A percentile compares a stretch with the other conserved stretches of the same genome.
Evolutionary conservation across 1,140 invertebrate genomes (phyloP).

Genomic region (Nymphalis io): DNA sequence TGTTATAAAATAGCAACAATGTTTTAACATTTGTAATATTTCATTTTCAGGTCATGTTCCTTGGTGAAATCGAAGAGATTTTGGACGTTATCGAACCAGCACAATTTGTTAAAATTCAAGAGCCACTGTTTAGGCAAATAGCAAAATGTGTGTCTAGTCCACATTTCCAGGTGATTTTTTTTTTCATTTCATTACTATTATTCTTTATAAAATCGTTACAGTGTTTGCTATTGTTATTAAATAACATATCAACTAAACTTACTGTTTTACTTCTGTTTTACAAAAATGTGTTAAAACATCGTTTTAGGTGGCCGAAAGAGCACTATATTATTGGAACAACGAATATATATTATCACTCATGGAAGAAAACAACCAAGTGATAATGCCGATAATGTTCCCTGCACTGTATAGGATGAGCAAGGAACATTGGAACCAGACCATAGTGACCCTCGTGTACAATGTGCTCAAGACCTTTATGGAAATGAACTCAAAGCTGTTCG

Average conservation of each 20-base stretch:
- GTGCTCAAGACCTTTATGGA: conserved; percentile 99
- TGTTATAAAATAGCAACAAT: conserved; percentile 1
- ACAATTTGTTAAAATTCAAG: conserved; percentile 99
- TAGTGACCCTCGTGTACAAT: conserved; percentile 99
- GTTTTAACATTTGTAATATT: background rate
- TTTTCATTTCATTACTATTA: background rate
- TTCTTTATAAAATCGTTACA: too few relatives aligned
- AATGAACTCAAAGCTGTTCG: conserved; percentile 99
- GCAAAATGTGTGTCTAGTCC: conserved; percentile 99
- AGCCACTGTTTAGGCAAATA: conserved; percentile 97
- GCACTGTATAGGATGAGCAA: conserved; percentile 98
- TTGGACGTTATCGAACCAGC: conserved; percentile 99
- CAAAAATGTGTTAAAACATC: background rate
- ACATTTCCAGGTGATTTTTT: conserved; percentile 91
- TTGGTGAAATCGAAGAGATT: conserved; percentile 97
- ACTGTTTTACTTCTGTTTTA: background rate
- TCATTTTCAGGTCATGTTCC: conserved; percentile 92
- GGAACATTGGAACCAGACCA: conserved; percentile 99
- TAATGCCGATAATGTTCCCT: conserved; percentile 97
- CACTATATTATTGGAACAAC: conserved; percentile 98
- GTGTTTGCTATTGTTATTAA: background rate
- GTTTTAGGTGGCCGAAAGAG: conserved; percentile 96
- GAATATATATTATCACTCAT: conserved; percentile 98
- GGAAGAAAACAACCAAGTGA: conserved; percentile 94
- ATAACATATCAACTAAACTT: background rate